A percentile compares a stretch with the other conserved stretches of the same genome.
These are phyloP conservation scores for Rhynchotus rufescens DNA, from an alignment of 2,797 vertebrate genomes.

Conservation along the genomic window DNA sequence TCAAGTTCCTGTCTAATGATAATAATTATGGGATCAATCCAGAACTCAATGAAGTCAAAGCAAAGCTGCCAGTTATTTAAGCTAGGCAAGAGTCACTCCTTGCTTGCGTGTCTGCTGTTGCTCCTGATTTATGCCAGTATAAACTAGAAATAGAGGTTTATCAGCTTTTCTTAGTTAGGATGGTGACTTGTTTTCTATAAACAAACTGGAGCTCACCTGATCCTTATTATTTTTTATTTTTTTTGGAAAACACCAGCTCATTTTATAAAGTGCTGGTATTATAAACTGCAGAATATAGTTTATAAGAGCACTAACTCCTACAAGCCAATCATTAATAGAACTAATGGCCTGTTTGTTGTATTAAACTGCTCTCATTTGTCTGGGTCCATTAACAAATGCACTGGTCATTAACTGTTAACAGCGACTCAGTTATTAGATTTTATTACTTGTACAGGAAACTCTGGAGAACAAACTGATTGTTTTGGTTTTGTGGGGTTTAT, in stretches of 20 bases:
- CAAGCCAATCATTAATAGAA: conserved; percentile 61
- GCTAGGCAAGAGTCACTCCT: neutral
- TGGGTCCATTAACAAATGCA: conserved; percentile 70
- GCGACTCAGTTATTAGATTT: conserved; percentile 67
- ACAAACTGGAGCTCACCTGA: neutral
- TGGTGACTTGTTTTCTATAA: neutral
- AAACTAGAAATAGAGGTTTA: neutral
- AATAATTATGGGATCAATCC: conserved; percentile 35
- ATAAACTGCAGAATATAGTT: conserved; percentile 63
- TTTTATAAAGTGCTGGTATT: conserved; percentile 63
- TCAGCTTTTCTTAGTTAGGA: neutral
- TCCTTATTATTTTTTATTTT: conserved; percentile 48
- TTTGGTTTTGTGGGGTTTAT: conserved; percentile 45
- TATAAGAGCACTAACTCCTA: conserved; percentile 67
- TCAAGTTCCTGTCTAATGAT: conserved; percentile 31
- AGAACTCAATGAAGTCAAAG: conserved; percentile 5
- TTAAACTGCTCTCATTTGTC: conserved; percentile 69
- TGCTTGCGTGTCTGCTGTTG: neutral
- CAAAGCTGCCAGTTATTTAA: conserved; percentile 10
- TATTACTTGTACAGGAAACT: conserved; percentile 62
- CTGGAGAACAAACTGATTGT: conserved; percentile 51
- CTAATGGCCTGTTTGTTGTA: conserved; percentile 58
- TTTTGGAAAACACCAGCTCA: conserved; percentile 38
- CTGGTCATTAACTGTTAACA: conserved; percentile 70
- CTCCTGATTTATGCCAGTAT: conserved; percentile 7